Conservation (phyloP, 2,888 invertebrate species). For the Pteria penguin region DNA sequence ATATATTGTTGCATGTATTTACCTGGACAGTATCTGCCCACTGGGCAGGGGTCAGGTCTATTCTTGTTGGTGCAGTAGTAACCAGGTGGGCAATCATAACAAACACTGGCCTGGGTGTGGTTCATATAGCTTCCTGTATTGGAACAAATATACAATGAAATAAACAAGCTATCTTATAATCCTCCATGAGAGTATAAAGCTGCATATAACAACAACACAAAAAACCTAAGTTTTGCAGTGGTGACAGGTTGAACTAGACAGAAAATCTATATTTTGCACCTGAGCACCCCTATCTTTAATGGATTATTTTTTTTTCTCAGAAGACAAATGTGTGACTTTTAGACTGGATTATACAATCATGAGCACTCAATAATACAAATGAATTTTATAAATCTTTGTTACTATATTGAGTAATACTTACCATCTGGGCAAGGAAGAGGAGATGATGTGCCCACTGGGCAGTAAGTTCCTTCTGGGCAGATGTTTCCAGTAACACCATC, state of each 20-base stretch:
- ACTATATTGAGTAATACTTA: constrained; percentile 43
- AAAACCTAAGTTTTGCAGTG: too few relatives aligned
- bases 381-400: not conserved
- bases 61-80: constrained; percentile 77
- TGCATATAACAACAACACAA: too few relatives aligned
- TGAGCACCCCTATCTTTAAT: too few relatives aligned
- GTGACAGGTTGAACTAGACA: too few relatives aligned
- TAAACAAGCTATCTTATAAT: too few relatives aligned
- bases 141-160: too few relatives aligned
- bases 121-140: constrained; percentile 77
- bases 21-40: constrained; percentile 72
- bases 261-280: too few relatives aligned
- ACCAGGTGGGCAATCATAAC: constrained; percentile 74
- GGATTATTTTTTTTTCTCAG: too few relatives aligned
- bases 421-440: constrained; percentile 76
- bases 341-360: too few relatives aligned
- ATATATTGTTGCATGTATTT: too few relatives aligned
- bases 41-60: constrained; percentile 72
- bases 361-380: not conserved
- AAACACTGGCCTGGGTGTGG: constrained; percentile 70
- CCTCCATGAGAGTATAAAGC: too few relatives aligned
- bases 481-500: constrained; percentile 75
- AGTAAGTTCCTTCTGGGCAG: constrained; percentile 73
- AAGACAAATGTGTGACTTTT: too few relatives aligned
- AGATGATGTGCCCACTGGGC: constrained; percentile 61